phyloP scores from a whole-genome alignment of 2,797 vertebrate genomes.

The Aeoliscus strigatus region DNA sequence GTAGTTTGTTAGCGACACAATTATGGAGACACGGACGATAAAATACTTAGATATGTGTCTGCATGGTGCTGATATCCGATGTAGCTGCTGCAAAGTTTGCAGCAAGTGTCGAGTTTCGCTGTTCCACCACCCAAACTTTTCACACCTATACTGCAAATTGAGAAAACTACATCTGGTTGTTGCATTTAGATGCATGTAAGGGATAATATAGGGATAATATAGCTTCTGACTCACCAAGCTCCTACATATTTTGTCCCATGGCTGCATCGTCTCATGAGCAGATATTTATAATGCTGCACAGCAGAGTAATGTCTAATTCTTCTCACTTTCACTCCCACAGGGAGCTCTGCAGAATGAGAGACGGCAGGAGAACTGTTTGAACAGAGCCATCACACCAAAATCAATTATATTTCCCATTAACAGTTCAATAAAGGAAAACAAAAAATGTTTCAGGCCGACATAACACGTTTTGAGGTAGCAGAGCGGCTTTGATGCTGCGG shows the following conservation, averaged over 20 bases:
- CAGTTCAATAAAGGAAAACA: constrained; percentile 2
- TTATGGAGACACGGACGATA: background rate
- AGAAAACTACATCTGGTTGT: too few species aligned
- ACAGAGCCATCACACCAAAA: background rate
- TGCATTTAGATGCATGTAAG: too few species aligned
- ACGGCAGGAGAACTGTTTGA: background rate
- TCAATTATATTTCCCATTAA: constrained; percentile 3
- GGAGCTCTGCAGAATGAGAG: background rate
- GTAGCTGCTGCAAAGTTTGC: background rate
- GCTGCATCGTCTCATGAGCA: background rate
- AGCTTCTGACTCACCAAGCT: background rate
- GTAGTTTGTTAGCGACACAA: background rate
- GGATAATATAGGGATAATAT: too few species aligned
- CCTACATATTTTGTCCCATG: background rate
- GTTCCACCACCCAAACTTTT: background rate
- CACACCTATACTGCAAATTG: background rate
- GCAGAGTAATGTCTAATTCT: background rate
- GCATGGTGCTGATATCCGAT: background rate
- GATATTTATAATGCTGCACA: background rate
- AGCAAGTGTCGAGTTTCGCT: background rate
- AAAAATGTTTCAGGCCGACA: constrained; percentile 11
- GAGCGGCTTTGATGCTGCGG: constrained; percentile 15
- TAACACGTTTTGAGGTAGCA: background rate
- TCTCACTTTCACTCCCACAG: too few species aligned
- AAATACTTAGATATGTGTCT: background rate